Base-by-base conservation (phyloP, 2,888 invertebrate species). In the Clusia tigrina region DNA sequence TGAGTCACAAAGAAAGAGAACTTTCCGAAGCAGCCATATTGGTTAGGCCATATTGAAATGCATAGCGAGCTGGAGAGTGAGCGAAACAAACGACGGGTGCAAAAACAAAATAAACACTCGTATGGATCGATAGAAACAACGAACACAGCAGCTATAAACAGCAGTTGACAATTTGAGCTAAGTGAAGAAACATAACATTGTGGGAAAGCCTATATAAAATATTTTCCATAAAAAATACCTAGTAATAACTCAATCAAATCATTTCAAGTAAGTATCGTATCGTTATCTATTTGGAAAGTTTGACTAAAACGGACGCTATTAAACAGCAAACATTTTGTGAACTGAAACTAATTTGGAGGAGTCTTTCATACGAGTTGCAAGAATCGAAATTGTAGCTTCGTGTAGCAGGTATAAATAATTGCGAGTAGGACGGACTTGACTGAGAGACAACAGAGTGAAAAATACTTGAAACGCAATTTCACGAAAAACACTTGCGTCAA, bases 11-110 rank as follows among this genome's bases (percentile, higher is more conserved):
- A 58, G 68, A 2, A 37, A 62, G 67, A 65, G 63, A 65, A 60
- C 52, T n/a, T n/a, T n/a, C n/a, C n/a, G n/a, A n/a, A n/a, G 76
- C 78, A 64, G 79, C 79, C 79, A 79, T 79, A 65, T 78, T 79
- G 76, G 60, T 64, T 62, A 61, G 69, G 71, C 74, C 74, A 76
- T 77, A 63, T 74, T 69, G 54, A 26, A 58, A 58, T 51, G 51
- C 9, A 5, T 3, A 42, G 42, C 9, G 42, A 6, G 5, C 48
- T 18, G 18, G 5, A n/a, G 48, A 37, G 46, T 38, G 60, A 56
- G 12, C 22, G 60, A 46, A 58, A 63, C 59, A 61, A 48, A 59
- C 64, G 67, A 58, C 69, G 74, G 74, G 77, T 74, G 77, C 73
- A 77, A 77, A 78, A 70, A 62, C 65, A 51, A 64, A 64, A 60